Percentiles rank a stretch among this genome's conserved stretches.
These are phyloP conservation scores for Hypotaenidia okinawae DNA, from an alignment of 2,797 vertebrate genomes.

Conservation along the genomic window DNA sequence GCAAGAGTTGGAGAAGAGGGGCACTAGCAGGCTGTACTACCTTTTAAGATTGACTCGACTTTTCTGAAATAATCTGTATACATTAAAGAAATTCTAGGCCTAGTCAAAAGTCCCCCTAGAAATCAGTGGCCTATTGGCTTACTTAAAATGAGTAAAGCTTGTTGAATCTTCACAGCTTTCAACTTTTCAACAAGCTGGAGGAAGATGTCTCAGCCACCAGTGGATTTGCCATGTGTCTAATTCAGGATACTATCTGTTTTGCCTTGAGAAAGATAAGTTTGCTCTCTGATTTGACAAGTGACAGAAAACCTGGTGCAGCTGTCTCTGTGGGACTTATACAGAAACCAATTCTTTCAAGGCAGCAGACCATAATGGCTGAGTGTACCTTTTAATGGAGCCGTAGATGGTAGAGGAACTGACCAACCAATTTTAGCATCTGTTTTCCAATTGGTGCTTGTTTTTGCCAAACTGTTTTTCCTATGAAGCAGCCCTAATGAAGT, in stretches of 20 bases:
- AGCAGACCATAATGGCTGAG: accelerated
- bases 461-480: constrained; percentile 23
- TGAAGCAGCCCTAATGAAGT: constrained; percentile 1
- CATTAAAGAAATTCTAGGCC: not conserved
- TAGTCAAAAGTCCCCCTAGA: not conserved
- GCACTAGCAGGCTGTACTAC: not conserved
- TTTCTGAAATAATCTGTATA: not conserved
- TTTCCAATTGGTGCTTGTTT: not conserved
- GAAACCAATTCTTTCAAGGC: not conserved
- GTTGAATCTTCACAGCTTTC: not conserved
- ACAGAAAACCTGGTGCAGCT: not conserved
- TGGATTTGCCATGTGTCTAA: not conserved
- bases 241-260: not conserved
- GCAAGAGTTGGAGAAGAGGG: not conserved
- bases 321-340: not conserved
- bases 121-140: accelerated
- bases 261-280: not conserved
- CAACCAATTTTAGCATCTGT: constrained; percentile 2
- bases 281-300: not conserved
- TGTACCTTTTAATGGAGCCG: not conserved
- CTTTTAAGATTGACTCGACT: not conserved
- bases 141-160: not conserved
- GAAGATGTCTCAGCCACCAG: not conserved
- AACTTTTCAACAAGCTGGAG: not conserved
- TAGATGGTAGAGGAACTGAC: not conserved